These are phyloP conservation scores for Mesocricetus auratus DNA, from an alignment of 2,113 vertebrate genomes.

Conservation along the genomic window DNA sequence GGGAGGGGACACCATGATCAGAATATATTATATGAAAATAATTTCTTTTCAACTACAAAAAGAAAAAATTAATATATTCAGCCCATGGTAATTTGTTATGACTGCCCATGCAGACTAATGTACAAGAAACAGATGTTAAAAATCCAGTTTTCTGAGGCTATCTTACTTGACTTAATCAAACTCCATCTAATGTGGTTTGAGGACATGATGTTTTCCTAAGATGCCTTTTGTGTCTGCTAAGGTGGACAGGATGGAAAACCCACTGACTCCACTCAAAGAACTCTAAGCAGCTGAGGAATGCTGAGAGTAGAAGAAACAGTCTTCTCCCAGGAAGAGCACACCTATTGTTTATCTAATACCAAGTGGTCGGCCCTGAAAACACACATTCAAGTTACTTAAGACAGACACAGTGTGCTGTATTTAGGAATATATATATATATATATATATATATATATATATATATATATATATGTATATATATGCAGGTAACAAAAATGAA, in stretches of 20 bases:
- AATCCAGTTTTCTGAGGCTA: neutral
- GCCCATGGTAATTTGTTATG: neutral
- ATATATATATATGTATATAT: neutral
- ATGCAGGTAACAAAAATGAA: neutral
- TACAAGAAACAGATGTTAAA: slow-evolving; percentile 16
- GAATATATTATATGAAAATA: neutral
- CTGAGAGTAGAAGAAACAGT: neutral
- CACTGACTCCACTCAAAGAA: neutral
- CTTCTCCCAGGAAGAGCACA: neutral
- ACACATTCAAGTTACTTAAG: neutral
- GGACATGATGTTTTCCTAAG: neutral
- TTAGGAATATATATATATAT: no score
- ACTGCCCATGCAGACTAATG: neutral
- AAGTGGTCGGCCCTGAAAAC: neutral
- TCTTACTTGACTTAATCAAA: slow-evolving; percentile 24
- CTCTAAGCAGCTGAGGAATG: neutral
- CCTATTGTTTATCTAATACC: neutral
- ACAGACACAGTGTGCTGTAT: neutral
- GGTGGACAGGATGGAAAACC: neutral
- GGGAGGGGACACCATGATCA: neutral
- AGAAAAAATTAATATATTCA: neutral
- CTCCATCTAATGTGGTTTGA: neutral
- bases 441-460: neutral
- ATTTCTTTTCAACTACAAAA: neutral
- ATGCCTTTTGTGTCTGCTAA: neutral